Evolutionary conservation across 2,113 vertebrate species (phyloP), one percentile per base, ranked within the genome.

Genomic region (Mesoclemmys tuberculata): DNA sequence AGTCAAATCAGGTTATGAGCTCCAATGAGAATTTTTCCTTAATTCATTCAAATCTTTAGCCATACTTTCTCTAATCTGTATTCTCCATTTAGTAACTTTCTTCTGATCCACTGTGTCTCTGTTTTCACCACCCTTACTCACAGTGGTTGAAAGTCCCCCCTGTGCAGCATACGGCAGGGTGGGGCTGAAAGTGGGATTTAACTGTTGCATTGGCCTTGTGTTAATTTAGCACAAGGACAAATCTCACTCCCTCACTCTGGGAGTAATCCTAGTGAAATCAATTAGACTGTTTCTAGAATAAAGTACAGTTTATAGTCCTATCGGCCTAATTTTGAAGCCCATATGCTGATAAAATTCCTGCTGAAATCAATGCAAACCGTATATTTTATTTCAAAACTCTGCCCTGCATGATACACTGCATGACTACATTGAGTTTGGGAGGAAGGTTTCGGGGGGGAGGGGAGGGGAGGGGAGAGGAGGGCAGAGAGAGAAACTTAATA

Each of bases 211-310:
- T 51, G 44, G 0, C 3, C 46, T 2, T 19, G n/a, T 48, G 46
- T 13, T 12, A 51, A 4, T 8, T 16, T 1, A 3, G 8, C 8
- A 0, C 46, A 7, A 58, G 13, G 11, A 55, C 46, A 1, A 1
- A 14, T 11, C 29, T 54, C 9, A 0, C n/a, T 68, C 13, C 1
- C 52, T 29, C 8, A 1, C 44, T 35, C 31, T 1, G 75, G 49
- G n/a, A 4, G 1, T 8, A 0, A 10, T 0, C 3, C 10, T 19
- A 0, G 22, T 3, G 3, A 61, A 78, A 14, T 14, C 3, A 0
- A 24, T 2, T 52, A 24, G 35, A 0, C 56, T 14, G 41, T 18
- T 44, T 2, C 80, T 44, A 49, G 52, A 31, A 18, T 1, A 12
- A 21, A 2, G 0, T 9, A 10, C 29, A 1, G 0, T 16, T 78